These are phyloP conservation scores for Sarcophaga carnaria DNA, from an alignment of 2,888 invertebrate genomes.

Conservation along the genomic window DNA sequence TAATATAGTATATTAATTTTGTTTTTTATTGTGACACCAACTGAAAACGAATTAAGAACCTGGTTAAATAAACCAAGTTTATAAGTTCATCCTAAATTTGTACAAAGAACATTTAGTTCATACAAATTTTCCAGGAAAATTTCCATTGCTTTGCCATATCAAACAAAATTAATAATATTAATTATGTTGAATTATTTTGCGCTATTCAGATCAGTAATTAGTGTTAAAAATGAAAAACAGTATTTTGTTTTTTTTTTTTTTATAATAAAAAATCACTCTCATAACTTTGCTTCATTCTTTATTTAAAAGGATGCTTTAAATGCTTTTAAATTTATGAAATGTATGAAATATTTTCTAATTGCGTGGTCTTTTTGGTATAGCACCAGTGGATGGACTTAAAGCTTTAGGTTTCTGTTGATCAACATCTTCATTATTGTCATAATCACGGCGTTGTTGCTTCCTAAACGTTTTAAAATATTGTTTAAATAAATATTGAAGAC, in stretches of 20 bases:
- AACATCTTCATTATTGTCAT: not conserved
- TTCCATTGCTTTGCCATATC: not conserved
- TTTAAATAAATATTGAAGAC: not conserved
- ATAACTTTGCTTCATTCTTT: not conserved
- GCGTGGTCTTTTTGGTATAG: constrained; percentile 73
- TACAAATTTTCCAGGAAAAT: no score
- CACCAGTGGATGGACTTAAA: constrained; percentile 72
- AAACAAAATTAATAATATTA: not conserved
- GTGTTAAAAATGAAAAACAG: no score
- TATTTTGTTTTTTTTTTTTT: not conserved
- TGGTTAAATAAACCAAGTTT: no score
- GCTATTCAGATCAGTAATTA: no score
- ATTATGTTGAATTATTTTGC: not conserved
- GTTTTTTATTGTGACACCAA: no score
- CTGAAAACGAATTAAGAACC: no score
- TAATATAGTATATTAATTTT: no score
- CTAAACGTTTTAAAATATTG: constrained; percentile 19
- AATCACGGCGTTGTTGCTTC: constrained; percentile 41
- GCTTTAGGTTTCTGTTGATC: constrained; percentile 32
- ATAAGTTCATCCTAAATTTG: no score
- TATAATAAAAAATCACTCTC: not conserved
- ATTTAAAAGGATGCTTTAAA: constrained; percentile 6
- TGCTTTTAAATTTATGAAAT: constrained; percentile 16
- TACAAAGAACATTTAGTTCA: no score
- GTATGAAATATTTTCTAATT: constrained; percentile 46